Evolutionary conservation across 2,888 invertebrate species (phyloP), one percentile per base, ranked within the genome.

Genomic region (Tholera decimalis): DNA sequence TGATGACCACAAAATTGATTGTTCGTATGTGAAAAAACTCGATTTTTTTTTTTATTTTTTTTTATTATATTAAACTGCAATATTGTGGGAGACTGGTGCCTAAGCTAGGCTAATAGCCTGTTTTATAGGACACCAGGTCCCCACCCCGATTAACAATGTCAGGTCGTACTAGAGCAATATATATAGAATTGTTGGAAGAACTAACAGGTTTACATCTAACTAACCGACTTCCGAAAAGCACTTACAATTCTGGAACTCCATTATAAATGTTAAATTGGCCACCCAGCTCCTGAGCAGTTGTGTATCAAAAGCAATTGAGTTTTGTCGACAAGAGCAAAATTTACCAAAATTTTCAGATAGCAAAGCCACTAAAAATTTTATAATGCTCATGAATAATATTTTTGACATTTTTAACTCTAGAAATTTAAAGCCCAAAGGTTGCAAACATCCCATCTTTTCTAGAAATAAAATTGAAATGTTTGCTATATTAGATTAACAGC

Each of bases 221-320:
- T 35, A 68, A 69, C 53, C 53, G 51, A 13, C 44, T 70, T 18
- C 49, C 65, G 20, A 56, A 58, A 53, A 63, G 60, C 68, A 71
- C 37, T 28, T 73, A 28, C n/a, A 66, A 5, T 73, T 77, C 33
- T 37, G 69, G 43, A 74, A 74, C 26, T 61, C 54, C 15, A 72
- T 79, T 20, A 79, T 79, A 64, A 76, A 39, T n/a, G 66, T 76
- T 3, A 75, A 76, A 41, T 58, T 75, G 18, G 73, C 73, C 11
- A 64, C 66, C 15, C 75, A 76, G 46, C 41, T 72, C 9, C 46
- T 76, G 7, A 69, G 65, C 49, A 46, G 65, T 15, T 61, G 65
- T 30, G 60, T 70, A n/a, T 53, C 61, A n/a, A 33, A 13, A 33
- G 65, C 68, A 28, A 41, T 75, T 30, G 41, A 70, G 43, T 69